These are phyloP conservation scores for Reticulitermes lucifugus DNA, from an alignment of 2,888 invertebrate species.

Conservation along the genomic window DNA sequence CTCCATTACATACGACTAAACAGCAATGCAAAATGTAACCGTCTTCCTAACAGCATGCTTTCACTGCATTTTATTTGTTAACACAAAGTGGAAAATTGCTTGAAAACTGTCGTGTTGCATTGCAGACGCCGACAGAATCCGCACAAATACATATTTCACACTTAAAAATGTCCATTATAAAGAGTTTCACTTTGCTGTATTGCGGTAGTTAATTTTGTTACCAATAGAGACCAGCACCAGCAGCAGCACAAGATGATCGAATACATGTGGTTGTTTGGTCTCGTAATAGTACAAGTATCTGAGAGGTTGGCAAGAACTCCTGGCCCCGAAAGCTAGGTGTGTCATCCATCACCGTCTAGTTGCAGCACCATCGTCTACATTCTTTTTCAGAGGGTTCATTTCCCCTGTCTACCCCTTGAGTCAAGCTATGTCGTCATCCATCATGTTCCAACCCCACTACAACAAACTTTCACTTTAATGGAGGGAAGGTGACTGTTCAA, in stretches of 20 bases:
- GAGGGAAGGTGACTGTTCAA: slow-evolving; percentile 23
- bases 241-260: background rate
- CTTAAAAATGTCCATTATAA: no score
- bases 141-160: no score
- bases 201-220: background rate
- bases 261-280: background rate
- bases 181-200: no score
- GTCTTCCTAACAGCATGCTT: no score
- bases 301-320: background rate
- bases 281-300: background rate
- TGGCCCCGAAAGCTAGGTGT: background rate
- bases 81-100: no score
- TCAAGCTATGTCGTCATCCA: slow-evolving; percentile 26
- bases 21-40: no score
- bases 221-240: no score
- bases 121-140: no score
- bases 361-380: background rate
- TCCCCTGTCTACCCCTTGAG: slow-evolving; percentile 5
- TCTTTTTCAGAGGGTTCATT: background rate
- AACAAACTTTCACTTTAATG: slow-evolving; percentile 25
- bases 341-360: slow-evolving; percentile 23
- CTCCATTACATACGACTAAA: no score
- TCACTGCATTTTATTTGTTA: no score
- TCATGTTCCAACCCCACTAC: slow-evolving; percentile 12
- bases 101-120: no score